phyloP scores from a whole-genome alignment of 2,113 vertebrate genomes.

The Microtus ochrogaster region DNA sequence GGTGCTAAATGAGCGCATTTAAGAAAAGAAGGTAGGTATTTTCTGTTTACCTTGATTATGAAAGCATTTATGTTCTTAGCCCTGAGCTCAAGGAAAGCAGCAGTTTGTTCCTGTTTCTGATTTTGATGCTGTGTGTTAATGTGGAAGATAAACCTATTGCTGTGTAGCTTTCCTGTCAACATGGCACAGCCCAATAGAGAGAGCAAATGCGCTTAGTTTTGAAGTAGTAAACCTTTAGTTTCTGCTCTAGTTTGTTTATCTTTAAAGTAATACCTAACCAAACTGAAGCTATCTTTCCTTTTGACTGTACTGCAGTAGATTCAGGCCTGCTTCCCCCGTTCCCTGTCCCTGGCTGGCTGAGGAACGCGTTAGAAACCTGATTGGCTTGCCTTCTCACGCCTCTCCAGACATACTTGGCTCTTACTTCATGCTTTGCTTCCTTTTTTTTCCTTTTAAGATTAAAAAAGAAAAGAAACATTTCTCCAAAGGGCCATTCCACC shows the following conservation, averaged over 20 bases:
- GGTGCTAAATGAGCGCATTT: slow-evolving; percentile 27
- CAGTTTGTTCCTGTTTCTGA: background rate
- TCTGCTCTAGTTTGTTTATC: background rate
- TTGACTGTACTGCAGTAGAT: background rate
- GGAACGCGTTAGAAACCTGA: background rate
- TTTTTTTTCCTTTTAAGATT: slow-evolving; percentile 37
- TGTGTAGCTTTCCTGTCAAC: background rate
- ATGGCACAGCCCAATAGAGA: background rate
- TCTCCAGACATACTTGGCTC: background rate
- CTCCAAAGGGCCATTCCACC: slow-evolving; percentile 68
- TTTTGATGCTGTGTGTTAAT: background rate
- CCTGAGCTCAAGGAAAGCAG: background rate
- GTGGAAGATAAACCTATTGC: slow-evolving; percentile 42
- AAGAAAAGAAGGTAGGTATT: slow-evolving; percentile 46
- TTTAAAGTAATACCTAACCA: slow-evolving; percentile 37
- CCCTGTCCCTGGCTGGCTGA: background rate
- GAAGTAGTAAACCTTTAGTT: slow-evolving; percentile 25
- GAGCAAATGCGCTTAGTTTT: slow-evolving; percentile 8
- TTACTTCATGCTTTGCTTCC: background rate
- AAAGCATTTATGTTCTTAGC: slow-evolving; percentile 37
- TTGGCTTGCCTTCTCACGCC: background rate
- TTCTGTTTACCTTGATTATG: background rate
- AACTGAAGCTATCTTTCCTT: slow-evolving; percentile 2
- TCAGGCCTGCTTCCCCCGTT: background rate
- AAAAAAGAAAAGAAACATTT: background rate